phyloP scores from a whole-genome alignment of 2,797 vertebrate species.

The Sitta carolinensis region DNA sequence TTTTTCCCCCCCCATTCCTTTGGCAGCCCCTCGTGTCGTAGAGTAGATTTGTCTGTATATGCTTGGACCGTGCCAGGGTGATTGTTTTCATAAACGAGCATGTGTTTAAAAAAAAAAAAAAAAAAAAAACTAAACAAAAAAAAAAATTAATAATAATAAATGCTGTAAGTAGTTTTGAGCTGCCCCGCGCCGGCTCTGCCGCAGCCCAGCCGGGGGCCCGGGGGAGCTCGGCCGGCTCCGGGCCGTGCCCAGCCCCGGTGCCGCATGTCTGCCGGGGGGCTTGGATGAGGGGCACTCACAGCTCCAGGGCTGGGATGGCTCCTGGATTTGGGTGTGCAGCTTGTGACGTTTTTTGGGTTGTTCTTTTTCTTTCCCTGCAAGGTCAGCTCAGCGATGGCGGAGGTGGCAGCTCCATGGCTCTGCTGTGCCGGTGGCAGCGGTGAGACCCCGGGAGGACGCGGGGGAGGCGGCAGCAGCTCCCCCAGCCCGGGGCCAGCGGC shows the following conservation, averaged over 20 bases:
- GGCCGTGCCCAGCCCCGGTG: neutral
- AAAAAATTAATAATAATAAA: neutral
- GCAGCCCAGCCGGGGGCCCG: neutral
- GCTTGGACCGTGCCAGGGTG: constrained; percentile 74
- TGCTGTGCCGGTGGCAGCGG: constrained; percentile 19
- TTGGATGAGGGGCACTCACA: neutral
- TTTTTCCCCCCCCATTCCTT: constrained; percentile 49
- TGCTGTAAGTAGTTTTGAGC: constrained; percentile 49
- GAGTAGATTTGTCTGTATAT: constrained; percentile 73
- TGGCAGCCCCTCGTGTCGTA: constrained; percentile 62
- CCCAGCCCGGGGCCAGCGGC: neutral
- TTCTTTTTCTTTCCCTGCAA: constrained; percentile 13
- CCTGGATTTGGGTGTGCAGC: constrained; percentile 28
- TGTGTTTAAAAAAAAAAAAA: constrained; percentile 22
- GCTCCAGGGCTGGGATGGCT: neutral
- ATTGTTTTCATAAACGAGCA: constrained; percentile 64
- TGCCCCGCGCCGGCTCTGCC: neutral
- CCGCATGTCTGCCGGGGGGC: neutral
- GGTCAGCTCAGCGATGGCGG: constrained; percentile 6
- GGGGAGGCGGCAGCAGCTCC: neutral
- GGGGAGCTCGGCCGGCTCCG: neutral
- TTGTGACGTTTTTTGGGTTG: constrained; percentile 11
- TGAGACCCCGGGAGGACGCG: neutral
- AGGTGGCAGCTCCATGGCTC: constrained; percentile 30
- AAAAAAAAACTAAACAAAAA: neutral